Conservation (phyloP, 2,797 vertebrate species). For the Lerista edwardsae region DNA sequence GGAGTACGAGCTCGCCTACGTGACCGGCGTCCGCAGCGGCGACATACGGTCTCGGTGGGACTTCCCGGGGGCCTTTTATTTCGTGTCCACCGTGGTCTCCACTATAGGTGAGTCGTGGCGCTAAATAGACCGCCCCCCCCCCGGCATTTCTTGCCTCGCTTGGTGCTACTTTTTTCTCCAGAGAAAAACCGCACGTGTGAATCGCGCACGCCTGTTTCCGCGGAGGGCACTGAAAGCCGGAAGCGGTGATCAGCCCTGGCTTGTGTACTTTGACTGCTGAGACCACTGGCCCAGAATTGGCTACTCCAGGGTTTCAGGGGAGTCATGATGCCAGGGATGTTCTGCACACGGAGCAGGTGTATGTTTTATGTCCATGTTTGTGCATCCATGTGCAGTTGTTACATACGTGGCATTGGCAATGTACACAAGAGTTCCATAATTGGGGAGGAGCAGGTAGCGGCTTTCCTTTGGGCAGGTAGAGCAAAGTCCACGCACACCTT, state of each 20-base stretch:
- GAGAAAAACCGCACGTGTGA: too few relatives aligned
- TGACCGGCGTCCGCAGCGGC: constrained; percentile 89
- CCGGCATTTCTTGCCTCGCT: too few relatives aligned
- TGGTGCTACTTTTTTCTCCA: neutral
- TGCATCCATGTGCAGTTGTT: too few relatives aligned
- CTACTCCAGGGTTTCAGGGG: too few relatives aligned
- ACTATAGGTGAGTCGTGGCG: constrained; percentile 93
- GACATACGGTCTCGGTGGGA: constrained; percentile 89
- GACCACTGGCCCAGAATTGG: too few relatives aligned
- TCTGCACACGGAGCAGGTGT: too few relatives aligned
- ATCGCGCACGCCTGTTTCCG: neutral
- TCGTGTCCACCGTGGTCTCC: constrained; percentile 95
- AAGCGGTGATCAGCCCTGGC: too few relatives aligned
- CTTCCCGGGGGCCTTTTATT: constrained; percentile 93
- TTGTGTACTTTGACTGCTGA: neutral
- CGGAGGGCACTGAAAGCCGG: neutral
- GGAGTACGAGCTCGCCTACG: constrained; percentile 89
- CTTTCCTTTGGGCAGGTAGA: neutral
- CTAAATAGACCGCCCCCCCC: too few relatives aligned
- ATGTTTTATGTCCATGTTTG: too few relatives aligned
- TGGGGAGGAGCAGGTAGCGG: neutral
- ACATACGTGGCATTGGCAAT: neutral
- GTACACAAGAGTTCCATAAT: neutral
- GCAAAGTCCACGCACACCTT: neutral
- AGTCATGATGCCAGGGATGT: too few relatives aligned